Base-by-base conservation (phyloP, 1,140 invertebrate species). In the Drosophila willistoni region DNA sequence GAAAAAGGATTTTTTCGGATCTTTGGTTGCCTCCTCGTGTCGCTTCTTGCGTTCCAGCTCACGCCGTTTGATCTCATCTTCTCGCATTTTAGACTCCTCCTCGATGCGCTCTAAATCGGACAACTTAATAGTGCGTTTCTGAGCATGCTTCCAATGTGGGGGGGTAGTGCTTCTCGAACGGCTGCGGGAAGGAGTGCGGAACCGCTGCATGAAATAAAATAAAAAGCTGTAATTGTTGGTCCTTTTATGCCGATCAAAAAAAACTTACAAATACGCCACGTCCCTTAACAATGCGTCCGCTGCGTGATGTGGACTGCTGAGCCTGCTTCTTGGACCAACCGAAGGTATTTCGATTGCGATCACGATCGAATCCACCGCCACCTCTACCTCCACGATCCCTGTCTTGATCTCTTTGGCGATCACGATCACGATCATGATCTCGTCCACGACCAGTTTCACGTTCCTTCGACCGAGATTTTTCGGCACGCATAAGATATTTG, bases 81-180 rank as follows among this genome's bases (percentile, higher is more conserved):
- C 94, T 19, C 93, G 93, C 73, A 94, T 92, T 71, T 94, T 93
- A 42, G 93, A 93, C 81, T 95, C 94, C 67, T 94, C 94, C 91
- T 95, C 95, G 51, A 95, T 93, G 92, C 95, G 94, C 93, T 97
- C 96, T 81, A 96, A 95, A 89, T 97, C 96, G 5, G 96, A 95
- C 1, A 97, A 92, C 86, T 97, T 96, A 36, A 97, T 96, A 47
- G 96, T 96, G 69, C 96, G 93, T 39, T 95, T 94, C 92, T 97
- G 96, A 63, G 96, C 97, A 91, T 97, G 95, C 47, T 95, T 95
- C 97, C 97, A 98, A 93, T 98, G 97, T 10, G 97, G 96, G 9
- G 97, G 97, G 10, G 97, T 98, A 19, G 94, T 94, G 90, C 97
- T 98, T 64, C 96, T 94, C 0, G 96, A 97, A 1, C 96, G 94